phyloP scores from a whole-genome alignment of 2,113 vertebrate species.

The Callorhinus ursinus region DNA sequence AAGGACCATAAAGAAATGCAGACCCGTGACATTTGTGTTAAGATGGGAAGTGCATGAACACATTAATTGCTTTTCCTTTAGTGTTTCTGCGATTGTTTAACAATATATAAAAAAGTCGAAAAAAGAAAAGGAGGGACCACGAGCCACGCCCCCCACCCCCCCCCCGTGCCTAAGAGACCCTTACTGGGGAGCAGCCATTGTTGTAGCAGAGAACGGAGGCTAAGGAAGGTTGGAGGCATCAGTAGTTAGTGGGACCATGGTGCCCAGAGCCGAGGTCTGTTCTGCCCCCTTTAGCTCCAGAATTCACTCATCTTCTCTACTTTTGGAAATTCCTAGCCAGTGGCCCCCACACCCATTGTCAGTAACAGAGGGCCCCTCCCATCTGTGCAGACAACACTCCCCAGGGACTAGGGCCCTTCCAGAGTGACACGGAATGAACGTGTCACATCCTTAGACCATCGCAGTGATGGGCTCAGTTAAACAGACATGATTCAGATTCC shows the following conservation, averaged over 20 bases:
- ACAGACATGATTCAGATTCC: not conserved
- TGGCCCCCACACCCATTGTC: not conserved
- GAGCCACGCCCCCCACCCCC: not conserved
- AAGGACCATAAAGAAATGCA: not conserved
- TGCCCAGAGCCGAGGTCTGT: not conserved
- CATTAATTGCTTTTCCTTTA: not conserved
- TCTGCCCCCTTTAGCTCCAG: not conserved
- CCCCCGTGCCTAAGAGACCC: not conserved
- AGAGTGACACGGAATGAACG: not conserved
- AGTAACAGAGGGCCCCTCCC: not conserved
- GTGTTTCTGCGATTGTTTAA: not conserved
- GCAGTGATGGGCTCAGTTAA: not conserved
- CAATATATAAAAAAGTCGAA: not conserved
- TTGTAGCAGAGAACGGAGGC: not conserved
- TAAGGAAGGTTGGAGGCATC: fast-evolving
- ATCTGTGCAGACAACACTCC: not conserved
- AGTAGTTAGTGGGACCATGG: fast-evolving
- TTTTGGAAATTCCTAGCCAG: no score
- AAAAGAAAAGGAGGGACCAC: not conserved
- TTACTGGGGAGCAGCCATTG: not conserved
- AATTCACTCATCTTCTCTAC: fast-evolving
- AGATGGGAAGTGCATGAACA: no score
- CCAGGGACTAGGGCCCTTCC: not conserved
- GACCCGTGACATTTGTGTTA: not conserved
- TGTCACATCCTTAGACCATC: not conserved